phyloP scores from a whole-genome alignment of 2,888 invertebrate genomes.

The Sicus ferrugineus region DNA sequence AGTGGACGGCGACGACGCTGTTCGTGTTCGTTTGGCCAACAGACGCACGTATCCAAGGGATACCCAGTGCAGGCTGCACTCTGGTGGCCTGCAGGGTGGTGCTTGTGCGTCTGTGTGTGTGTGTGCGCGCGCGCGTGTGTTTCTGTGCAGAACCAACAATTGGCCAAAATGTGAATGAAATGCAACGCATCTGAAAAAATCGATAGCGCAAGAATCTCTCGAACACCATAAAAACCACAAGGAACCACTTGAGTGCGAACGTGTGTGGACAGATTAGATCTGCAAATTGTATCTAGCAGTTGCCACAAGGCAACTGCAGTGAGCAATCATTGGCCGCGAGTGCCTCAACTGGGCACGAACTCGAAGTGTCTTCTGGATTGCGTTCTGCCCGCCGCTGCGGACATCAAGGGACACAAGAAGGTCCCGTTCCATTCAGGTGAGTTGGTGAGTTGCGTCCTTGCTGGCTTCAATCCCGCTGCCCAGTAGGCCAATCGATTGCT shows the following conservation, averaged over 20 bases:
- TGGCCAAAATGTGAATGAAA: conserved; percentile 32
- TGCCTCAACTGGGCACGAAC: background rate
- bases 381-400: no score
- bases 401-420: no score
- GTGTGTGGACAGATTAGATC: background rate
- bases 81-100: background rate
- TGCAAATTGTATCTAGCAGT: background rate
- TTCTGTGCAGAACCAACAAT: background rate
- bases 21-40: background rate
- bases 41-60: background rate
- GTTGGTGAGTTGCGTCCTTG: no score
- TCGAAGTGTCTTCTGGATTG: background rate
- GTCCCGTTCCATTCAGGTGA: no score
- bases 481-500: no score
- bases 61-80: background rate
- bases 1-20: background rate
- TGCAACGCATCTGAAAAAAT: conserved; percentile 32
- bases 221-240: background rate
- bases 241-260: background rate
- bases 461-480: no score
- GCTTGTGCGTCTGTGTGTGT: background rate
- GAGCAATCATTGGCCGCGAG: background rate
- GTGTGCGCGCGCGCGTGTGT: background rate
- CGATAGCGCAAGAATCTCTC: conserved; percentile 11
- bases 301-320: background rate